A percentile compares a stretch with the other conserved stretches of the same genome.
Conservation (phyloP, 35 echinoderm and acorn worm species). For the Apostichopus japonicus region DNA sequence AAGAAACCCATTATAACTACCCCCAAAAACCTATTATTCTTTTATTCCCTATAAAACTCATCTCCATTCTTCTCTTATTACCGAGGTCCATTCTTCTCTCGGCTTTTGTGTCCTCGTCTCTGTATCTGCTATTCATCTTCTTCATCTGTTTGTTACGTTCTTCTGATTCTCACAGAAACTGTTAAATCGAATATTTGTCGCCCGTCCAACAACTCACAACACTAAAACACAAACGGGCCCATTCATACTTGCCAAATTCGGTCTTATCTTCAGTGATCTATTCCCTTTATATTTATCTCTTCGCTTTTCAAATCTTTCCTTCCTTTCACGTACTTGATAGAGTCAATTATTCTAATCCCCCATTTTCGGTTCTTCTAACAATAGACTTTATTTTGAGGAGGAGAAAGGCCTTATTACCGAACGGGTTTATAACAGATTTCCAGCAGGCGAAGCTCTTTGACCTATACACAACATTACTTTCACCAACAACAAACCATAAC, state of each 20-base stretch:
- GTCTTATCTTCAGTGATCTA: constrained; percentile 9
- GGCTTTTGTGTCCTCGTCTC: neutral
- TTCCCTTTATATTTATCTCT: constrained; percentile 21
- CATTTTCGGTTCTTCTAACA: constrained; percentile 22
- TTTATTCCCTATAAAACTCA: constrained; percentile 22
- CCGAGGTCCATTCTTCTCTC: neutral
- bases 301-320: neutral
- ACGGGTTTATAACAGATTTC: neutral
- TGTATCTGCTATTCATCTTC: neutral
- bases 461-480: neutral
- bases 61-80: constrained; percentile 1
- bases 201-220: constrained; percentile 23
- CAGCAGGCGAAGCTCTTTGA: neutral
- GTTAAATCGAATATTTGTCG: constrained; percentile 45
- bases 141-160: neutral
- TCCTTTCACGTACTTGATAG: constrained; percentile 36
- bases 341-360: constrained; percentile 40
- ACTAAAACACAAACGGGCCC: neutral
- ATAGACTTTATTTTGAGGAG: constrained; percentile 16
- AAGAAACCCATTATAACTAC: constrained; percentile 30
- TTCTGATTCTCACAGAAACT: neutral
- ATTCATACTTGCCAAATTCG: constrained; percentile 3
- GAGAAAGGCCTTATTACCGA: constrained; percentile 28
- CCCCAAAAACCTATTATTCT: constrained; percentile 22
- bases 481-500: neutral